Base-by-base conservation (phyloP, 2,797 vertebrate genomes). In the Coilia nasus region DNA sequence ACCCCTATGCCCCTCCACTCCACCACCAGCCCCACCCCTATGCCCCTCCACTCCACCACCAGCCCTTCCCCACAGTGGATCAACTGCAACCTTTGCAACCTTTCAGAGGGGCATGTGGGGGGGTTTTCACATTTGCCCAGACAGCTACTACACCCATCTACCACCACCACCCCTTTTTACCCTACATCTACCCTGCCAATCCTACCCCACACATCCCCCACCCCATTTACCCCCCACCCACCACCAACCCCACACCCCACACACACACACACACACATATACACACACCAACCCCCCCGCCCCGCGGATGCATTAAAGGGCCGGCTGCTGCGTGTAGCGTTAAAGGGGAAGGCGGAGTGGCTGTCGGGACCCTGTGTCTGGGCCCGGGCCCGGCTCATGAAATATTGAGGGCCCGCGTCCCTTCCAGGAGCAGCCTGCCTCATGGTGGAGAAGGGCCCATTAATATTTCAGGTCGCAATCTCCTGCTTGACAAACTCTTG, bases 401-500 rank as follows among this genome's bases (percentile, higher is more conserved):
- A 96, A 96, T 95, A 96, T 96, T 96, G 93, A 96, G 87, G 67
- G 90, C 59, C 86, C 90, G 92, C 94, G 95, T 96, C 95, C 95
- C 95, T 95, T 96, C 94, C 92, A 94, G 95, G 94, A 95, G 95
- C 93, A 93, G 93, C 92, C 93, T 95, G 89, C 85, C 93, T 95
- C 89, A 87, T 90, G 87, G 90, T 89, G 86, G 86, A 92, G 89
- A 90, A 87, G 90, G 89, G 87, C 23, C 89, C 94, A 96, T 96
- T 94, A 96, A 96, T 96, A 96, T 96, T 96, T 96, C 86, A 96
- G 91, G 95, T 92, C 92, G 94, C 95, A 96, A 96, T 96, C 95
- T 96, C 95, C 95, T 96, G 95, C 95, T 95, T 96, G 95, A 96
- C 95, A 95, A 96, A 95, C 94, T 95, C 94, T 94, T 92, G 93